Base-by-base conservation (phyloP, 2,113 vertebrate species). In the Anarrhichthys ocellatus region DNA sequence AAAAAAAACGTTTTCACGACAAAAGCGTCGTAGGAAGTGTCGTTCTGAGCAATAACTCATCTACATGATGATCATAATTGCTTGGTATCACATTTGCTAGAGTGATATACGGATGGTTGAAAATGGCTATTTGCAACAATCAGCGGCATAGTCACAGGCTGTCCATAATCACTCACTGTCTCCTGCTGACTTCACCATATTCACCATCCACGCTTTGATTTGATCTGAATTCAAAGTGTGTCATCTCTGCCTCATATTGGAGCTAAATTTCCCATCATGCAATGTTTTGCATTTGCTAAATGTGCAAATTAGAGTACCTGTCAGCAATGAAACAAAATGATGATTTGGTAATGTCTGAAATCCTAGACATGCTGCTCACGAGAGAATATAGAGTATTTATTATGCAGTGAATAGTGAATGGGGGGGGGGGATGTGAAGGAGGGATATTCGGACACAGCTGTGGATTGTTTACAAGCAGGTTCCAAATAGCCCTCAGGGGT, bases 401-500 rank as follows among this genome's bases (percentile, higher is more conserved):
- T 6, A 11, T 42, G 3, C 1, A 22, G 17, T 71, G 22, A 15
- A 62, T 15, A n/a, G 36, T 36, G 5, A 29, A 69, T 46, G 48
- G 40, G 82, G 27, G 42, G 6, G 48, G 40, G 82, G 27, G 42
- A 9, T 29, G 38, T 14, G 56, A 64, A 36, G 63, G 50, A 24
- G 24, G 24, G 66, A 34, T 71, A 54, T 58, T 68, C 27, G 3
- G 7, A 48, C 59, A 36, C 44, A 72, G 67, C 70, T 70, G 27
- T 50, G 46, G 27, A 18, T 65, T 76, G 67, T 52, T 24, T 70
- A 76, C 73, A 67, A 52, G 24, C 58, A 48, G 65, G 4, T 18
- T 59, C 24, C 66, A 76, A 22, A 70, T 34, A 38, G 66, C 42
- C 65, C n/a, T 59, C 42, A 5, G 50, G 50, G 20, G 48, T 52